Evolutionary conservation across 2,888 invertebrate genomes (phyloP).

Genomic region (Coleophora flavipennella): DNA sequence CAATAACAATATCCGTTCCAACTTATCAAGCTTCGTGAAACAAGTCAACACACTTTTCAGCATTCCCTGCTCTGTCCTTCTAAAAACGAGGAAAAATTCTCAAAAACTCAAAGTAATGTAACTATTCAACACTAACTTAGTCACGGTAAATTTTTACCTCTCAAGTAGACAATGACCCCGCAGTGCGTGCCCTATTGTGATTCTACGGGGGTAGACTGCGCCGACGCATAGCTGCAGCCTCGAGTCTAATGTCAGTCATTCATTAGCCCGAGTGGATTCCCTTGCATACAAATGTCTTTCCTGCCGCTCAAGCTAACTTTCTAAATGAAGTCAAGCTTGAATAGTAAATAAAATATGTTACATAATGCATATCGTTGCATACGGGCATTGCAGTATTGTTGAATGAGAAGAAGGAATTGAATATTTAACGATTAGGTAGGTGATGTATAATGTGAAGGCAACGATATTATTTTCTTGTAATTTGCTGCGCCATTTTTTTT

Average conservation of each 20-base stretch:
- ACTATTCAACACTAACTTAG: constrained; percentile 1
- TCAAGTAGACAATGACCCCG: constrained; percentile 23
- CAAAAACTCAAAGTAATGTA: too few species aligned
- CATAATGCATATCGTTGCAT: neutral
- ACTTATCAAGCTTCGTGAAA: too few species aligned
- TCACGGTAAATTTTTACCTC: constrained; percentile 16
- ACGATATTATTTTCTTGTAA: too few species aligned
- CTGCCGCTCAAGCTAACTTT: constrained; percentile 9
- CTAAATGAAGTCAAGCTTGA: neutral
- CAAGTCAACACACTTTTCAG: too few species aligned
- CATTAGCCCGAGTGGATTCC: constrained; percentile 49
- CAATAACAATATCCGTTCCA: too few species aligned
- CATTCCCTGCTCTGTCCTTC: too few species aligned
- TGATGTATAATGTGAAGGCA: too few species aligned
- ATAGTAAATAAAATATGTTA: too few species aligned
- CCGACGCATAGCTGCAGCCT: constrained; percentile 40
- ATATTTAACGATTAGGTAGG: too few species aligned
- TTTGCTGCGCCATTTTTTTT: too few species aligned
- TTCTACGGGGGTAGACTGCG: constrained; percentile 30
- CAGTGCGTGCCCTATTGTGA: constrained; percentile 25
- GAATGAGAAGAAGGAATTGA: too few species aligned
- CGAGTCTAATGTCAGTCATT: constrained; percentile 42
- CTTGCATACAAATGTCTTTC: constrained; percentile 50
- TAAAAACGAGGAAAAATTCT: too few species aligned
- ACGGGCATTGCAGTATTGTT: constrained; percentile 15